Base-by-base conservation (phyloP, 2,113 vertebrate genomes). In the Chaetorhynchus papuensis region DNA sequence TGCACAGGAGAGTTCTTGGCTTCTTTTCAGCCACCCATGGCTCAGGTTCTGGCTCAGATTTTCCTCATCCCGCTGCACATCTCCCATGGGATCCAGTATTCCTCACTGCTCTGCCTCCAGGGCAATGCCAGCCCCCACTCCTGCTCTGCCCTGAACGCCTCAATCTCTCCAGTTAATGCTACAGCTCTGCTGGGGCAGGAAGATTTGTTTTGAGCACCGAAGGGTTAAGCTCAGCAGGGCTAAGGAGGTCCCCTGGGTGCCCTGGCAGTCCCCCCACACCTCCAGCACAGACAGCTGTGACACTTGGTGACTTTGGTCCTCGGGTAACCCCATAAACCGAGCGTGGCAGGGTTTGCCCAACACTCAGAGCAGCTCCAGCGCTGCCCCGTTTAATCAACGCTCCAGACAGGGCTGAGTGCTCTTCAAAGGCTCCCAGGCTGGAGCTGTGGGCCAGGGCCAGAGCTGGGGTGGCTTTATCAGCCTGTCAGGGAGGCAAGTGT, bases 201-300 rank as follows among this genome's bases (percentile, higher is more conserved):
- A 59, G 8, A 18, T 70, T 42, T 1, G 0, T 5, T 64, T 19
- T 1, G 1, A 82, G 53, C 80, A 35, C 9, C 0, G 0, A 83
- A 89, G 90, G 54, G 79, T 92, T 86, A 84, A 95, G 45, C 53
- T 60, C 53, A 42, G 42, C 44, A 42, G 57, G 54, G 20, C 47
- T 27, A 7, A 17, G n/a, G 66, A 47, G 44, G 24, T 49, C 28
- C 87, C 56, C n/a, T 18, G 80, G 77, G 78, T 42, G 42, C 64
- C 39, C 78, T 39, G 31, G 52, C 64, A 49, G 49, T 88, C 11
- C 23, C 76, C 59, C 37, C 60, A 65, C 92, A 74, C 59, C 91
- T 86, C 22, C 2, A 94, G 81, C 78, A 65, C 56, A 49, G 87
- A 28, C 33, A 4, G 76, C 56, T 61, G 66, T 89, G 87, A 89